Evolutionary conservation across 1,140 invertebrate genomes (phyloP).

Genomic region (Mercenaria mercenaria): DNA sequence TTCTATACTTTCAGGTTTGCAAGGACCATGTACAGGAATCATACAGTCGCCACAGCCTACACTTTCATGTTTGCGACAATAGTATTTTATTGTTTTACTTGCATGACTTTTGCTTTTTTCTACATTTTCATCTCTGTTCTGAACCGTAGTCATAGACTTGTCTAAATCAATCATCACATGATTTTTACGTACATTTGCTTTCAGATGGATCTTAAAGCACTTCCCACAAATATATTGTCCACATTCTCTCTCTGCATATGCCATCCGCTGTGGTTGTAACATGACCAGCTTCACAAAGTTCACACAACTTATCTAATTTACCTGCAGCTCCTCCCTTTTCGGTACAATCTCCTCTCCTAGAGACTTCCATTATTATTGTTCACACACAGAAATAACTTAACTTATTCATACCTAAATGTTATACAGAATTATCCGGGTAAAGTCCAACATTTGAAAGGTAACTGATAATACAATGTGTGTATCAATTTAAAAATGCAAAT

Average conservation of each 20-base stretch:
- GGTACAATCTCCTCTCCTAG: not conserved
- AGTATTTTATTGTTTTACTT: not conserved
- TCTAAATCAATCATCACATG: not conserved
- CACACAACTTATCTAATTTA: not conserved
- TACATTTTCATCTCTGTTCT: not conserved
- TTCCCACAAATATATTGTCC: not conserved
- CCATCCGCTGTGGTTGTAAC: not conserved
- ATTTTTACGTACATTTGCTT: not conserved
- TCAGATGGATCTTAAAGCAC: not conserved
- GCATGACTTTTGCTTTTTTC: not conserved
- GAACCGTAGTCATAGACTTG: too few species aligned
- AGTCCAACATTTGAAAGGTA: too few species aligned
- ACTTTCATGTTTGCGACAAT: not conserved
- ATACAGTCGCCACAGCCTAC: constrained; percentile 8
- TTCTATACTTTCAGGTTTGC: not conserved
- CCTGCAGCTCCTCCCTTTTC: not conserved
- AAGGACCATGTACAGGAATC: not conserved
- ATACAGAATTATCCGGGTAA: too few species aligned
- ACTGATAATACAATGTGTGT: too few species aligned
- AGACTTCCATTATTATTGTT: constrained; percentile 13
- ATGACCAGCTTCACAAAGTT: too few species aligned
- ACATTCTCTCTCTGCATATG: not conserved
- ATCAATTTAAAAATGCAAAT: too few species aligned
- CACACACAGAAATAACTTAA: too few species aligned
- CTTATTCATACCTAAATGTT: too few species aligned